These are phyloP conservation scores for Lagenorhynchus albirostris DNA, from an alignment of 2,113 vertebrate species.

Conservation along the genomic window DNA sequence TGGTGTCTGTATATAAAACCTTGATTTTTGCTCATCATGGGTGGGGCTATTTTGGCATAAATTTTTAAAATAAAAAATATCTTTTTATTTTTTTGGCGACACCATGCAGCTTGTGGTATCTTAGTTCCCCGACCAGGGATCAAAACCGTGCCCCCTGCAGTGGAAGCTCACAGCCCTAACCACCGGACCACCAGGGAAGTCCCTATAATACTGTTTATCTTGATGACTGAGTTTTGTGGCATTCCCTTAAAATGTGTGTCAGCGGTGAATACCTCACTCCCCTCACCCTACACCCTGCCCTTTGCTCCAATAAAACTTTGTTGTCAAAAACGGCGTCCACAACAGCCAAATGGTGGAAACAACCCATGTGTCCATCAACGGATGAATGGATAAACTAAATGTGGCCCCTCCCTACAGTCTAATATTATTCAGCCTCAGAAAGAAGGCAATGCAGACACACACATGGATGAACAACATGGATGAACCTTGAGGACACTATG, in stretches of 20 bases:
- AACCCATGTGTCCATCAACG: no score
- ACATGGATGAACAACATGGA: background rate
- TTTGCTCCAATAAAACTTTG: background rate
- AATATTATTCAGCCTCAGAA: background rate
- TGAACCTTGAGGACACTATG: background rate
- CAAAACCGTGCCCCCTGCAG: background rate
- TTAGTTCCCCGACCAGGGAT: background rate
- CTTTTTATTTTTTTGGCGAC: background rate
- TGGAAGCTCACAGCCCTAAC: background rate
- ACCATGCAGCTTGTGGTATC: background rate
- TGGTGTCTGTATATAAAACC: background rate
- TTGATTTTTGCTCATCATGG: background rate
- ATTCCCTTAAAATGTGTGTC: background rate
- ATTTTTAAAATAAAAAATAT: background rate
- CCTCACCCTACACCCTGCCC: no score
- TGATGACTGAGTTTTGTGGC: background rate
- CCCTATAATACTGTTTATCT: background rate
- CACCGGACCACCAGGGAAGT: background rate
- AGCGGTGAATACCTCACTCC: no score
- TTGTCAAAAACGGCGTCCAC: background rate
- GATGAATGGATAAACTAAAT: background rate
- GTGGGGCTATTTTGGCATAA: no score
- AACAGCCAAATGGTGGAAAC: background rate
- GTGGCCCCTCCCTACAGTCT: background rate
- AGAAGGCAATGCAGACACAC: background rate